Evolutionary conservation across 2,113 vertebrate genomes (phyloP), one percentile per base, ranked within the genome.

Genomic region (Haliaeetus leucogaster): DNA sequence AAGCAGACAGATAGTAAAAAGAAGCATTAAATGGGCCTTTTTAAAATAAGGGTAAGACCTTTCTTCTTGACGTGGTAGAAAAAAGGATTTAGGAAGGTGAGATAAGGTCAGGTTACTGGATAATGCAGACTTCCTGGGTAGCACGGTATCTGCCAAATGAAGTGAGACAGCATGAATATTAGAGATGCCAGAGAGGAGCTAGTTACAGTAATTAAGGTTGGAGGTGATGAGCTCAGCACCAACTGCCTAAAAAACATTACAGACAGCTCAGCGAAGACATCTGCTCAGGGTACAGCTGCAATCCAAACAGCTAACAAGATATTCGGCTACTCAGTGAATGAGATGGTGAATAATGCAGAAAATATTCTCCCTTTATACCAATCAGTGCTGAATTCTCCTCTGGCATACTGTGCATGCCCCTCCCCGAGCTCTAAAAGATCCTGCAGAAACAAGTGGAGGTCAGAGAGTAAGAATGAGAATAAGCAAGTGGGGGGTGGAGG

Each of bases 181-280:
- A 84, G 43, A 76, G 48, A 80, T 70, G 53, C 73, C 93, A 91
- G 61, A 72, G 58, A 88, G 45, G n/a, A 89, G 62, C 58, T 88
- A 70, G 48, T 80, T 87, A 79, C 43, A 65, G 62, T 85, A 77
- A 95, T 87, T 66, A 94, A 90, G 71, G 80, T 93, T 61, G 90
- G 82, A 94, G 92, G 68, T 91, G 90, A 80, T 81, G 43, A 96
- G 65, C 72, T 94, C 68, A 92, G 81, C 89, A 89, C 22, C 78
- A 76, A 19, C 38, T 13, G 9, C 34, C 45, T 78, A 53, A 55
- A 80, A 92, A 80, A 14, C 66, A 47, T 38, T 66, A 68, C 53
- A 82, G 62, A 62, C 3, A 4, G 55, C 62, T 91, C 78, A 77
- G 17, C 1, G 6, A 77, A 91, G 82, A 78, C 84, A 85, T 72